Evolutionary conservation across 2,113 vertebrate species (phyloP).

Genomic region (Leptobrachium ailaonicum): DNA sequence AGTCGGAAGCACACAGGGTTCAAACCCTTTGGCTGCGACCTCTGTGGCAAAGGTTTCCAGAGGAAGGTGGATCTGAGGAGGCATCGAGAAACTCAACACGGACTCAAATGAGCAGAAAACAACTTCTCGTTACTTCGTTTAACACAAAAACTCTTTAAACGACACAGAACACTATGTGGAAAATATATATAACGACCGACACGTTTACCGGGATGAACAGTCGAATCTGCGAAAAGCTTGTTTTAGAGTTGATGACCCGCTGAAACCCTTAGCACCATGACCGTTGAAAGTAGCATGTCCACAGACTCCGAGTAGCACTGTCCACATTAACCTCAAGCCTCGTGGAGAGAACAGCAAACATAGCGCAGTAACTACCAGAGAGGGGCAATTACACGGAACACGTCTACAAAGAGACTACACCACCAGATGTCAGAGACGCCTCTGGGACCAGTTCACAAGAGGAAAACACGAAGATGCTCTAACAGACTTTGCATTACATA

Average conservation of each 20-base stretch:
- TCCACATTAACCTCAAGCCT: neutral
- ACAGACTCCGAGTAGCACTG: neutral
- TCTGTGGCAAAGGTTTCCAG: slow-evolving; percentile 96
- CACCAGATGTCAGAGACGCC: neutral
- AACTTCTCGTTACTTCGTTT: neutral
- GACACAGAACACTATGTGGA: slow-evolving; percentile 29
- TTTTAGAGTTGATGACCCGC: neutral
- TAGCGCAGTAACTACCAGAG: neutral
- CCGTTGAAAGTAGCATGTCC: slow-evolving; percentile 9
- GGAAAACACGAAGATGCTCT: too few relatives aligned
- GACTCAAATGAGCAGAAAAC: slow-evolving; percentile 80
- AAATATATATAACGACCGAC: neutral
- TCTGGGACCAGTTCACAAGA: too few relatives aligned
- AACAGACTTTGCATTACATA: too few relatives aligned
- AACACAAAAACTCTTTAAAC: neutral
- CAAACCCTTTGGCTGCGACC: slow-evolving; percentile 95
- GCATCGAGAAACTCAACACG: slow-evolving; percentile 94
- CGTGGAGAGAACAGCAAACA: neutral
- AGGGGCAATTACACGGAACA: neutral
- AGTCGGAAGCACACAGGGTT: slow-evolving; percentile 97
- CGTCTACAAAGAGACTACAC: neutral
- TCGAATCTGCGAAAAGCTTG: slow-evolving; percentile 17
- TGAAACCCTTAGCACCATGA: neutral
- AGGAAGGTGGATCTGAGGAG: slow-evolving; percentile 94
- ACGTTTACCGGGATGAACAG: slow-evolving; percentile 7